Evolutionary conservation across 1,140 invertebrate genomes (phyloP).

Genomic region (Bursaphelenchus mucronatus): DNA sequence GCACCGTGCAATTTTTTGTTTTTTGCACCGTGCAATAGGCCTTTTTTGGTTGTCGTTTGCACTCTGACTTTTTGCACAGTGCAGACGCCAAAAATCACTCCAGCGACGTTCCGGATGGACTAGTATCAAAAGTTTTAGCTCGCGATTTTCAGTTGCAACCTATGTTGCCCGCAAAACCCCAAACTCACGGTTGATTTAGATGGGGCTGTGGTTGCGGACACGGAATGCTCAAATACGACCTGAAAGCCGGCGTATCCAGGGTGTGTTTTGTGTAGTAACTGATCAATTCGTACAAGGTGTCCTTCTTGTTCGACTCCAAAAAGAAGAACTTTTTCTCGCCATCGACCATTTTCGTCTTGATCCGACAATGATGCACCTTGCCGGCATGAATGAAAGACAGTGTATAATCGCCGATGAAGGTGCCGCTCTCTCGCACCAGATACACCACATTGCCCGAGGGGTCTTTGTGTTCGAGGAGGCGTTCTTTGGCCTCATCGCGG

Average conservation of each 20-base stretch:
- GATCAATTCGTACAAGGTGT: slow-evolving; percentile 59
- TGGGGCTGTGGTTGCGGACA: slow-evolving; percentile 60
- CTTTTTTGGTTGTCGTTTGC: too few relatives aligned
- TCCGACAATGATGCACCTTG: slow-evolving; percentile 50
- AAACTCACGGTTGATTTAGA: slow-evolving; percentile 48
- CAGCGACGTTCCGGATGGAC: too few relatives aligned
- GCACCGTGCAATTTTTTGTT: too few relatives aligned
- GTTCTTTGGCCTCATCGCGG: slow-evolving; percentile 52
- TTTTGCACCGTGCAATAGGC: too few relatives aligned
- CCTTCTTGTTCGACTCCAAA: slow-evolving; percentile 52
- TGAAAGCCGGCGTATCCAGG: slow-evolving; percentile 50
- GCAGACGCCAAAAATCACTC: too few relatives aligned
- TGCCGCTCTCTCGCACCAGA: slow-evolving; percentile 54
- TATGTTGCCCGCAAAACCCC: slow-evolving; percentile 3
- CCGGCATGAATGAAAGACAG: slow-evolving; percentile 45
- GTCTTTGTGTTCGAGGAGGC: slow-evolving; percentile 40
- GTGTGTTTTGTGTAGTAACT: slow-evolving; percentile 56
- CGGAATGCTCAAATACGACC: slow-evolving; percentile 41
- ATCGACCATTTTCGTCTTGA: slow-evolving; percentile 43
- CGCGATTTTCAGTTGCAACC: too few relatives aligned
- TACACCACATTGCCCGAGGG: slow-evolving; percentile 55
- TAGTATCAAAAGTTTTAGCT: too few relatives aligned
- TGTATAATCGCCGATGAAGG: slow-evolving; percentile 60
- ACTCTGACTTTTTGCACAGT: too few relatives aligned
- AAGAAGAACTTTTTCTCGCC: slow-evolving; percentile 57